These are phyloP conservation scores for Martes flavigula DNA, from an alignment of 2,797 vertebrate genomes.

Conservation along the genomic window DNA sequence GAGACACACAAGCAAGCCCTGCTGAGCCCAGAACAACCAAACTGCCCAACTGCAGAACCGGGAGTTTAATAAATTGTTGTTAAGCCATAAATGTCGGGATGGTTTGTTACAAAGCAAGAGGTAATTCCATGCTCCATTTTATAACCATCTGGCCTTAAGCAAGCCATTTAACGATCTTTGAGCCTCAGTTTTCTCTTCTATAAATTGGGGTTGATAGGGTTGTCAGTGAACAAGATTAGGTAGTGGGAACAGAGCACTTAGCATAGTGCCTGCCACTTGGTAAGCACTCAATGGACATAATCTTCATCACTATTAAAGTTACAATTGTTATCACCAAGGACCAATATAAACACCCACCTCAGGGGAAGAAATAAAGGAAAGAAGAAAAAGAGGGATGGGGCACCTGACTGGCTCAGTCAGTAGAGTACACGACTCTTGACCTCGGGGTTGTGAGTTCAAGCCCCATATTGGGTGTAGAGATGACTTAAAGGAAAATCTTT, in stretches of 20 bases:
- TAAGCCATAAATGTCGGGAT: too few species aligned
- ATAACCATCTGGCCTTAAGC: background rate
- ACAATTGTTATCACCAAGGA: background rate
- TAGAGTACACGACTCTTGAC: background rate
- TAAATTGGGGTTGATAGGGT: background rate
- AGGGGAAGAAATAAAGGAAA: background rate
- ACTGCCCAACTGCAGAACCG: background rate
- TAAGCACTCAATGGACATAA: too few species aligned
- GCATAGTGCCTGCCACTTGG: background rate
- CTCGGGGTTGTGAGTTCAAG: background rate
- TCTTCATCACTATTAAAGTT: background rate
- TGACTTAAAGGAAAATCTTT: background rate
- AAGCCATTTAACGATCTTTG: background rate
- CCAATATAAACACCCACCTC: background rate
- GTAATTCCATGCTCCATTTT: background rate
- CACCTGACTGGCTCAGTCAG: background rate
- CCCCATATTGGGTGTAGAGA: background rate
- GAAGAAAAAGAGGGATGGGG: background rate
- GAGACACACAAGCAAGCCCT: background rate
- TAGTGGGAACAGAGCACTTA: background rate
- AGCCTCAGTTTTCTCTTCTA: background rate
- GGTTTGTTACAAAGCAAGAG: background rate
- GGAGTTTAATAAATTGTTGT: background rate
- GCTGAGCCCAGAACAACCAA: background rate
- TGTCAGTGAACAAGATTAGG: background rate